These are phyloP conservation scores for Lepus americanus DNA, from an alignment of 2,113 vertebrate species.

Conservation along the genomic window DNA sequence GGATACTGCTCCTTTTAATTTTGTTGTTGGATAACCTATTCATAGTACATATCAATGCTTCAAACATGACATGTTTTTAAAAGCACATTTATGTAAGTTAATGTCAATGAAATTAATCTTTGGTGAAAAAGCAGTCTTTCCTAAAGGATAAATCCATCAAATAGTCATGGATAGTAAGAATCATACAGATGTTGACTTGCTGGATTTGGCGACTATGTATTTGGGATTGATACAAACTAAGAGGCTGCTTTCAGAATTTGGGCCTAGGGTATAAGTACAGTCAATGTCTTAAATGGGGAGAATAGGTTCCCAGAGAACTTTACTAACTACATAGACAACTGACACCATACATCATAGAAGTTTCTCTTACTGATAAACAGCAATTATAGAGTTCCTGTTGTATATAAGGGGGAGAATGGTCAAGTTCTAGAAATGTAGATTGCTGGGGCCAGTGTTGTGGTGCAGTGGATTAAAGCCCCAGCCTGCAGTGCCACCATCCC, in stretches of 20 bases:
- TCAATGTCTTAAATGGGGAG: background rate
- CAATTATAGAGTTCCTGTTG: background rate
- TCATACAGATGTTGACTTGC: background rate
- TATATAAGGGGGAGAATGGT: background rate
- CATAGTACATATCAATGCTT: background rate
- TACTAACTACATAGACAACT: background rate
- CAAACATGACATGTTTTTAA: background rate
- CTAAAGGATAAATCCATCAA: background rate
- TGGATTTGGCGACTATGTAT: background rate
- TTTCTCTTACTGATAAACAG: background rate
- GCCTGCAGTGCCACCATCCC: too few species aligned
- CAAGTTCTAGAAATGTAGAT: background rate
- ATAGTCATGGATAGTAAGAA: background rate
- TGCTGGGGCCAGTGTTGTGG: too few species aligned
- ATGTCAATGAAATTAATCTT: background rate
- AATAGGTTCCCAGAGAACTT: background rate
- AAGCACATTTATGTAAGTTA: background rate
- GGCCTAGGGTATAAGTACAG: background rate
- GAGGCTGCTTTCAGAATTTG: background rate
- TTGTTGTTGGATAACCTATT: background rate
- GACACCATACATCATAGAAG: background rate
- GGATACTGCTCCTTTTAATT: background rate
- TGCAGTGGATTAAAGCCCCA: too few species aligned
- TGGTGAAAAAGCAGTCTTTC: background rate
- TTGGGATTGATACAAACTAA: background rate